phyloP scores from a whole-genome alignment of 2,113 vertebrate species.

The Anser cygnoides region DNA sequence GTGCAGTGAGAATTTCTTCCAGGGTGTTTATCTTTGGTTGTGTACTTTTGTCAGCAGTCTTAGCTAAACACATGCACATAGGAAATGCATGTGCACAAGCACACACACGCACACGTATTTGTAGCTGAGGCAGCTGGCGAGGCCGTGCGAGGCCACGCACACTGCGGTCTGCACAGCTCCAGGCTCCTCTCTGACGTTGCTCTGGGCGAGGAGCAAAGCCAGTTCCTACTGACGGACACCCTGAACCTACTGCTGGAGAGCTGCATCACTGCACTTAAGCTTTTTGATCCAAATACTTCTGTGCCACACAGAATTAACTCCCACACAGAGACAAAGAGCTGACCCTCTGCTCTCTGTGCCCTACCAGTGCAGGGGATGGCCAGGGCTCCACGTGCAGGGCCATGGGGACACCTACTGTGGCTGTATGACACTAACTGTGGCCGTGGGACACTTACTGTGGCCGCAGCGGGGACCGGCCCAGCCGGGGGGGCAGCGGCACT shows the following conservation, averaged over 20 bases:
- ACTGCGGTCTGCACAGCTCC: not conserved
- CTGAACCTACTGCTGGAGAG: no score
- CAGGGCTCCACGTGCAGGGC: not conserved
- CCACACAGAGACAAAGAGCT: fast-evolving
- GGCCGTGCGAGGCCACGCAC: not conserved
- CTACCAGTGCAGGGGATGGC: fast-evolving
- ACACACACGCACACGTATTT: not conserved
- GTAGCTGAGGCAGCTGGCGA: not conserved
- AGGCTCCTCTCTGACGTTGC: not conserved
- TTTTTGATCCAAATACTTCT: not conserved
- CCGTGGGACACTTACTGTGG: constrained; percentile 22
- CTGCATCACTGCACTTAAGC: not conserved
- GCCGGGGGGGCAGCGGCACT: constrained; percentile 83
- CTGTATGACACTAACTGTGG: constrained; percentile 76
- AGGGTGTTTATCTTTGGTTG: no score
- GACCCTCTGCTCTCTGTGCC: fast-evolving
- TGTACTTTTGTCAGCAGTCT: not conserved
- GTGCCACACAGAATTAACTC: not conserved
- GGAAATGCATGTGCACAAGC: not conserved
- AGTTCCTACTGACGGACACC: no score
- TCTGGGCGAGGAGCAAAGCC: not conserved
- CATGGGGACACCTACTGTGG: constrained; percentile 77
- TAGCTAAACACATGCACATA: not conserved
- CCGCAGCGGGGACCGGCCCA: constrained; percentile 83
- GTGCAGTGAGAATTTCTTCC: no score